Conservation (phyloP, 2,113 vertebrate genomes). For the Pongo pygmaeus region DNA sequence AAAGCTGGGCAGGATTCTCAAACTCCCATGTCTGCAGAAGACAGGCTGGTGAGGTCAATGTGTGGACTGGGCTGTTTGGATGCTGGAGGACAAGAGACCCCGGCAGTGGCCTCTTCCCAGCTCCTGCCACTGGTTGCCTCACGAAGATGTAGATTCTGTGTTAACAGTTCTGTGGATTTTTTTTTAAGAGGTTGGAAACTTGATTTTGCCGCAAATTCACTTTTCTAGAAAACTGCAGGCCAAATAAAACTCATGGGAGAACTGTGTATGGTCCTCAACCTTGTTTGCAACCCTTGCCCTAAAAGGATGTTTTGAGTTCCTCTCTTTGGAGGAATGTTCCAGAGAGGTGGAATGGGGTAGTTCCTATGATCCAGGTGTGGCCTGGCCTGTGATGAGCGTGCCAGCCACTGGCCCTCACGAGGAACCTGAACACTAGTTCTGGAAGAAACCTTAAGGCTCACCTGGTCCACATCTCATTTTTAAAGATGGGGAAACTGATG, state of each 20-base stretch:
- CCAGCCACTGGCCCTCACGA: background rate
- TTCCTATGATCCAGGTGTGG: rapidly evolving
- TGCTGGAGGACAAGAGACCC: background rate
- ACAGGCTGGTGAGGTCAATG: too few relatives aligned
- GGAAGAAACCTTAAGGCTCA: background rate
- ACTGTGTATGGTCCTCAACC: background rate
- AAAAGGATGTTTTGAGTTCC: background rate
- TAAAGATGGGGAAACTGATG: background rate
- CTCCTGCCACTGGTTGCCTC: rapidly evolving
- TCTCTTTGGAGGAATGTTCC: background rate
- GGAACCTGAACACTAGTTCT: background rate
- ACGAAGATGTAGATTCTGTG: rapidly evolving
- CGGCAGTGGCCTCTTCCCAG: rapidly evolving
- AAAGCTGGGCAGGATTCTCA: background rate
- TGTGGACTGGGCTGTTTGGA: background rate
- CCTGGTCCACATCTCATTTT: background rate
- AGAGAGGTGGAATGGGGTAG: background rate
- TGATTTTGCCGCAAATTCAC: background rate
- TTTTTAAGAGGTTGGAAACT: background rate
- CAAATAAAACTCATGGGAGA: background rate
- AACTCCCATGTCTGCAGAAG: background rate
- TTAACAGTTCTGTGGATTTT: background rate
- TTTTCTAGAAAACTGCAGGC: background rate
- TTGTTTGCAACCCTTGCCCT: background rate
- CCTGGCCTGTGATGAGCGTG: background rate